Percentiles rank a stretch among this genome's conserved stretches.
Evolutionary conservation across 2,888 invertebrate species (phyloP).

Genomic region (Allophyes oxyacanthae): DNA sequence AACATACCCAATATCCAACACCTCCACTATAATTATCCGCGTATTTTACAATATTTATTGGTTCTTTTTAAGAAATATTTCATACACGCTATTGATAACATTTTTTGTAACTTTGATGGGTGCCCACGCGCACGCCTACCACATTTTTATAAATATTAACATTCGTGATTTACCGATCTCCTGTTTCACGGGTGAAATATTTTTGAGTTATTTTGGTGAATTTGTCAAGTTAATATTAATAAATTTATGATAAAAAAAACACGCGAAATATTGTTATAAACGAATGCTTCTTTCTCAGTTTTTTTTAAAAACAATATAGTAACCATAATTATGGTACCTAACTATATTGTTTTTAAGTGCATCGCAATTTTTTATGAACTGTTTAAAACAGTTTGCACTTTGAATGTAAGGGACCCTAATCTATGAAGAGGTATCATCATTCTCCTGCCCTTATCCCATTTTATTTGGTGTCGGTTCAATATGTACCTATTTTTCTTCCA

Average conservation of each 20-base stretch:
- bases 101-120: constrained; percentile 62
- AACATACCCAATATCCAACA: neutral
- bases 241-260: neutral
- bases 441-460: too few relatives aligned
- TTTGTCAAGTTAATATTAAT: constrained; percentile 13
- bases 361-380: too few relatives aligned
- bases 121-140: constrained; percentile 65
- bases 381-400: too few relatives aligned
- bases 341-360: too few relatives aligned
- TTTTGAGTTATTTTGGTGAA: constrained; percentile 23
- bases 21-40: neutral
- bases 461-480: too few relatives aligned
- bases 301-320: too few relatives aligned
- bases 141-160: constrained; percentile 52
- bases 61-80: constrained; percentile 37
- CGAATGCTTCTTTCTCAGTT: too few relatives aligned
- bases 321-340: too few relatives aligned
- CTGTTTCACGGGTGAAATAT: constrained; percentile 34
- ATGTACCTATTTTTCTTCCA: too few relatives aligned
- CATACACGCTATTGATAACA: constrained; percentile 54
- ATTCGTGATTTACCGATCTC: constrained; percentile 45
- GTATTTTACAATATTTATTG: constrained; percentile 20
- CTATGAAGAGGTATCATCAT: too few relatives aligned
- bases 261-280: too few relatives aligned
- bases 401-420: too few relatives aligned